Evolutionary conservation across 2,797 vertebrate species (phyloP).

Genomic region (Lacerta viridis): DNA sequence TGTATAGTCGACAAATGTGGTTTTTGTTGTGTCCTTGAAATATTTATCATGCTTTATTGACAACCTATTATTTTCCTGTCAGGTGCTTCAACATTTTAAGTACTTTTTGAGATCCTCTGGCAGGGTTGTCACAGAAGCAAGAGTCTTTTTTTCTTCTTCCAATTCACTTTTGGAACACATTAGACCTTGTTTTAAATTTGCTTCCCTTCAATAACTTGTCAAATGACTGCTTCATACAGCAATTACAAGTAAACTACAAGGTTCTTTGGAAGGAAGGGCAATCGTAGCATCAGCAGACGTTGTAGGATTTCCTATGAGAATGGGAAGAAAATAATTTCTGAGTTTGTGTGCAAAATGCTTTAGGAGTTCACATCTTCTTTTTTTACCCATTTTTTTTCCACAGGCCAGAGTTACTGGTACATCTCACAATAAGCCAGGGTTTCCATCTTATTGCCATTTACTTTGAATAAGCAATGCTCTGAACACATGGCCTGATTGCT

Average conservation of each 20-base stretch:
- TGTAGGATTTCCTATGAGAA: background rate
- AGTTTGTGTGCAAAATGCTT: background rate
- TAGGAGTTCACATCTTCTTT: background rate
- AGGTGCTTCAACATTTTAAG: slow-evolving; percentile 47
- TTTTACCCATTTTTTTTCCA: no score
- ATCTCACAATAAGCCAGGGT: background rate
- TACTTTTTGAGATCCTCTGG: slow-evolving; percentile 42
- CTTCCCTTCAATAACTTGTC: slow-evolving; percentile 13
- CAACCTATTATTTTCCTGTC: slow-evolving; percentile 41
- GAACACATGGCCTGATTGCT: no score
- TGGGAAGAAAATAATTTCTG: background rate
- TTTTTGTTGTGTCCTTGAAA: slow-evolving; percentile 57
- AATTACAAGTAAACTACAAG: background rate
- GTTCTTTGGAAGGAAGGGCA: slow-evolving; percentile 12
- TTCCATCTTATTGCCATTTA: background rate
- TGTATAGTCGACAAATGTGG: slow-evolving; percentile 31
- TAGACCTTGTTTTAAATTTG: slow-evolving; percentile 40
- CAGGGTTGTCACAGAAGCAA: slow-evolving; percentile 27
- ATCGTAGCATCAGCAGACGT: background rate
- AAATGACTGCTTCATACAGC: slow-evolving; percentile 38
- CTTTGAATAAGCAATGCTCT: background rate
- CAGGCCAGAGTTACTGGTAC: background rate
- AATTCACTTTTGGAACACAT: slow-evolving; percentile 24
- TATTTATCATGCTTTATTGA: background rate
- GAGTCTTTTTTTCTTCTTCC: slow-evolving; percentile 22